Evolutionary conservation across 1,140 invertebrate species (phyloP), one percentile per base, ranked within the genome.

Genomic region (Leptinotarsa defecta): DNA sequence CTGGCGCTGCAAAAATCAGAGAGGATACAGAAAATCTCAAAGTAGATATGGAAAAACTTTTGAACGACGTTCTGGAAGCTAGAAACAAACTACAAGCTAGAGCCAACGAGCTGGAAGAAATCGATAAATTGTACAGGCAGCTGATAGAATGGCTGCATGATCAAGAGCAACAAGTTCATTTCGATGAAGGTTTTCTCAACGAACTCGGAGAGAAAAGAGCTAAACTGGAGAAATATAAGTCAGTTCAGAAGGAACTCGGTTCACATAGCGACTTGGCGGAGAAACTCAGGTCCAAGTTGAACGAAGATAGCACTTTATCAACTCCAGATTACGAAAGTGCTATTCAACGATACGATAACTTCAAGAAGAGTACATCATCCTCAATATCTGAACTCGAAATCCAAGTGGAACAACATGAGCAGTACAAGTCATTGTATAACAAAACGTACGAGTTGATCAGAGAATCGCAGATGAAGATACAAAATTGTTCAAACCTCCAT

Each of bases 121-220:
- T 95, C 68, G 91, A 91, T 64, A 96, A 96, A 86, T 88, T 92
- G 43, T 91, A 94, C 77, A 93, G 93, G 83, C 87, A 94, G 24
- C 87, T 95, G 13, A 85, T 90, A 1, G 94, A 96, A 81, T 96
- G 95, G 94, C 86, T 97, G 27, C 91, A 95, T 75, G 95, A 97
- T 80, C 90, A 94, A 68, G 92, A 95, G 81, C 89, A 91, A n/a
- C 95, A 95, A 86, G 89, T 95, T 3, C 90, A 92, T 80, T 88
- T 91, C 17, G 91, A 91, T 67, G 91, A 93, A 76, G 89, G 89
- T 24, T 90, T 91, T 62, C 87, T 93, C 13, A 94, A 94, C 81
- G 96, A 98, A 85, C 86, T 97, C 13, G 94, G 94, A 75, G 96
- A 98, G 81, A 98, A 97, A 86, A 93, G 94, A 76, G 93, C 94